Evolutionary conservation across 2,113 vertebrate species (phyloP).

Genomic region (Donacobius atricapilla): DNA sequence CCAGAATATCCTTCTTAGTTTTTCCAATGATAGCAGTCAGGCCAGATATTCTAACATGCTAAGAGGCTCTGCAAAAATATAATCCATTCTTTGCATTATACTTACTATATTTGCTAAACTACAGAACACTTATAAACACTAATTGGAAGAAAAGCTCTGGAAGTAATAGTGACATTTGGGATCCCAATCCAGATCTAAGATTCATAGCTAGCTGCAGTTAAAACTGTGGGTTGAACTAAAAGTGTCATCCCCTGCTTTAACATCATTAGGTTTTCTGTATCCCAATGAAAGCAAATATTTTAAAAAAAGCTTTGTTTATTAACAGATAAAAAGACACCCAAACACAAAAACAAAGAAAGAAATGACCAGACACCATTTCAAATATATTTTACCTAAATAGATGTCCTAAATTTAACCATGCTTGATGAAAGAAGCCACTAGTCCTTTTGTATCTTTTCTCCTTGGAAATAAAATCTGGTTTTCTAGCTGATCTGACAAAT

Average conservation of each 20-base stretch:
- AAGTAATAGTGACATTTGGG: background rate
- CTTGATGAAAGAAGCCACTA: background rate
- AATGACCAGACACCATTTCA: background rate
- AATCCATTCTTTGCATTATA: background rate
- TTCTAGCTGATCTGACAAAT: background rate
- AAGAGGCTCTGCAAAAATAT: background rate
- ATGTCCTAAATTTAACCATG: background rate
- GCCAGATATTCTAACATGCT: background rate
- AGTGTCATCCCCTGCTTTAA: background rate
- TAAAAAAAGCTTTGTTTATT: background rate
- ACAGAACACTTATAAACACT: background rate
- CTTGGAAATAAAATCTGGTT: background rate
- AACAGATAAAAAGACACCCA: background rate
- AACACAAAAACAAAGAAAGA: background rate
- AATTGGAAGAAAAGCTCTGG: background rate
- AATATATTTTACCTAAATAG: background rate
- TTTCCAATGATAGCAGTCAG: background rate
- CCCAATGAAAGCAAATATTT: background rate
- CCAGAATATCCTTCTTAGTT: background rate
- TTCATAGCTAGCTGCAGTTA: background rate
- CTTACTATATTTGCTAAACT: background rate
- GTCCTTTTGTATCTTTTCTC: background rate
- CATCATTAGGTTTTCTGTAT: background rate
- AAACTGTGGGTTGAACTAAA: background rate
- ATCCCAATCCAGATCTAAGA: background rate